Base-by-base conservation (phyloP, 2,113 vertebrate genomes). In the Callorhinus ursinus region DNA sequence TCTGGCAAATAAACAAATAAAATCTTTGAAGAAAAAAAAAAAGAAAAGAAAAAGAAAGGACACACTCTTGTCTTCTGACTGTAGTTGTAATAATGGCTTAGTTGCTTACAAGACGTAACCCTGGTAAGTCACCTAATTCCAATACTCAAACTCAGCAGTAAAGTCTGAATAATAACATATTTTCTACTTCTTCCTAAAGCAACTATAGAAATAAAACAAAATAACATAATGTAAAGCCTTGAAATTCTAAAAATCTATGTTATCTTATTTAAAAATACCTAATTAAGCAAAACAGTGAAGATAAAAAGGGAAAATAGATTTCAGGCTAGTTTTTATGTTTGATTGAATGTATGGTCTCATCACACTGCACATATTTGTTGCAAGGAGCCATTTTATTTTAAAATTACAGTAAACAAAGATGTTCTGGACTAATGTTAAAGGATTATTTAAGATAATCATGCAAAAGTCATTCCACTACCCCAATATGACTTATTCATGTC, bases 201-300 rank as follows among this genome's bases (percentile, higher is more conserved):
- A 94, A 79, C 5, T 84, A 7, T 65, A 24, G 15, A 87, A 93
- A 96, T 67, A 93, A 94, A 71, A 72, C 49, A 85, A 90, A 33
- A 33, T 65, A 65, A 65, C 42, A 11, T 33, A 76, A 98, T 42
- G 13, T n/a, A 79, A 98, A 88, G 24, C 13, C 26, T 42, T 93
- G 31, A 96, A 87, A 93, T 74, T 42, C 42, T 87, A 53, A 95
- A 90, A 22, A 77, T 55, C 69, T 57, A 14, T 59, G 42, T 76
- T 61, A 46, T 87, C 28, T 93, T 79, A 95, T 90, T 79, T 88
- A 71, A 92, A 92, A 98, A 89, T 65, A 95, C 9, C 26, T 74
- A 94, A 76, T 63, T 86, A 91, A 90, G 80, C 36, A 90, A 96
- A 95, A 93, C 14, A 90, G 55, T 42, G 72, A 77, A 79, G 33